Evolutionary conservation across 2,797 vertebrate genomes (phyloP).

Genomic region (Xyrichtys novacula): DNA sequence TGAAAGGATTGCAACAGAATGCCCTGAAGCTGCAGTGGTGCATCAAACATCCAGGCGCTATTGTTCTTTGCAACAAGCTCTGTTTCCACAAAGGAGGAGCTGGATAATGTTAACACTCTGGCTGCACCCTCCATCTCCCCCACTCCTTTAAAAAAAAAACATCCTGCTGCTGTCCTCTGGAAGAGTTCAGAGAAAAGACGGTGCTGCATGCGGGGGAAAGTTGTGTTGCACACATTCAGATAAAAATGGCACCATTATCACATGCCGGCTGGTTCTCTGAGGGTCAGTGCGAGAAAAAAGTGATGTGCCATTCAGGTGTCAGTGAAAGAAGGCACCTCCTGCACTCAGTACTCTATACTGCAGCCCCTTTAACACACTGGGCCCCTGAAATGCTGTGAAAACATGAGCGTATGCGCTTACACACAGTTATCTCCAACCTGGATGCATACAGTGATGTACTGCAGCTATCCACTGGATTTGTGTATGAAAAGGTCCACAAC

Average conservation of each 20-base stretch:
- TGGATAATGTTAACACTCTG: conserved; percentile 43
- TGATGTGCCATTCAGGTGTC: conserved; percentile 11
- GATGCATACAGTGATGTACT: conserved; percentile 4
- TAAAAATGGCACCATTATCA: conserved; percentile 32
- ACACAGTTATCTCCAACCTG: conserved; percentile 8
- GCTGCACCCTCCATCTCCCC: conserved; percentile 16
- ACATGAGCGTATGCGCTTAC: too few species aligned
- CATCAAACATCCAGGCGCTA: conserved; percentile 76
- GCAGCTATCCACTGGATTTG: conserved; percentile 3
- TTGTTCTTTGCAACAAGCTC: conserved; percentile 69
- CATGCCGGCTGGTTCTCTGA: neutral
- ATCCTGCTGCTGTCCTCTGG: conserved; percentile 45
- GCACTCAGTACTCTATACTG: conserved; percentile 4
- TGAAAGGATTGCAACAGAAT: conserved; percentile 70
- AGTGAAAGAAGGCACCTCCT: conserved; percentile 11
- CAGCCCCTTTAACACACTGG: conserved; percentile 4
- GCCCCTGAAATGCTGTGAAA: neutral
- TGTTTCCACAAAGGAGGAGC: conserved; percentile 61
- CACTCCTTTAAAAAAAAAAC: conserved; percentile 38
- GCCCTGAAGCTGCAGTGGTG: conserved; percentile 64
- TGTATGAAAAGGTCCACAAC: conserved; percentile 7
- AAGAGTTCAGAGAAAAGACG: conserved; percentile 35
- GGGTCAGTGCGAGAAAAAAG: neutral
- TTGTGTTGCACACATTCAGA: conserved; percentile 12
- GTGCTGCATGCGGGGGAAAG: conserved; percentile 29